These are phyloP conservation scores for Sylvietta virens DNA, from an alignment of 2,113 vertebrate genomes.

Conservation along the genomic window DNA sequence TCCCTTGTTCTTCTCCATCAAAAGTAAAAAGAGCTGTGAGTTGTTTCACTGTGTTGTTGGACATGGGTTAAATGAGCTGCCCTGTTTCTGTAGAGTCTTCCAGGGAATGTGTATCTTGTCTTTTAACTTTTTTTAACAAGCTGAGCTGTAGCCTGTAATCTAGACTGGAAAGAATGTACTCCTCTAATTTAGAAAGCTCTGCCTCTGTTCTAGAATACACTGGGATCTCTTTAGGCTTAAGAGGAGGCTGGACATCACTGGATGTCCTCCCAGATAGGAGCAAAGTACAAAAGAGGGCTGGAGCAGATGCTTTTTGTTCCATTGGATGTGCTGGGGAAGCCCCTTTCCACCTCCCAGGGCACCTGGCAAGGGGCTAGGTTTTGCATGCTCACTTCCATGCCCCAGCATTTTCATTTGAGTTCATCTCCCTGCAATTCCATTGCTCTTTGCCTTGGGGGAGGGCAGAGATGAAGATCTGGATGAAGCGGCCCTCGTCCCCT, in stretches of 20 bases:
- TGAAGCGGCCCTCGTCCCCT: conserved; percentile 31
- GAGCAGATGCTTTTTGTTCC: background rate
- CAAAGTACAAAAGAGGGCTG: background rate
- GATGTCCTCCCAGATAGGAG: background rate
- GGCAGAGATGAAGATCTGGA: conserved; percentile 72
- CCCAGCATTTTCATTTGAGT: conserved; percentile 68
- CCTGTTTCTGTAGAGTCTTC: background rate
- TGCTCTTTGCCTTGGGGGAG: conserved; percentile 30
- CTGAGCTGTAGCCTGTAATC: background rate
- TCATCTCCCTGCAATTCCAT: conserved; percentile 47
- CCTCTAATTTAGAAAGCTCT: background rate
- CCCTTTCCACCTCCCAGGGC: background rate
- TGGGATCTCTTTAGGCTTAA: background rate
- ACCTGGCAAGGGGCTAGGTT: background rate
- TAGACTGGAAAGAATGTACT: background rate
- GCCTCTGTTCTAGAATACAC: background rate
- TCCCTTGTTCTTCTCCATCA: background rate
- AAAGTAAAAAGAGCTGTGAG: background rate
- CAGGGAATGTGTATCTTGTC: background rate
- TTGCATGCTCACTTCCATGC: conserved; percentile 51
- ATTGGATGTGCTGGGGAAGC: background rate
- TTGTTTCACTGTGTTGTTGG: background rate
- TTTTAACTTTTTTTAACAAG: background rate
- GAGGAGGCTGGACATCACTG: background rate
- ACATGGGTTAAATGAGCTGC: background rate